These are phyloP conservation scores for Morinoia aosen DNA, from an alignment of 2,888 invertebrate genomes.

Conservation along the genomic window DNA sequence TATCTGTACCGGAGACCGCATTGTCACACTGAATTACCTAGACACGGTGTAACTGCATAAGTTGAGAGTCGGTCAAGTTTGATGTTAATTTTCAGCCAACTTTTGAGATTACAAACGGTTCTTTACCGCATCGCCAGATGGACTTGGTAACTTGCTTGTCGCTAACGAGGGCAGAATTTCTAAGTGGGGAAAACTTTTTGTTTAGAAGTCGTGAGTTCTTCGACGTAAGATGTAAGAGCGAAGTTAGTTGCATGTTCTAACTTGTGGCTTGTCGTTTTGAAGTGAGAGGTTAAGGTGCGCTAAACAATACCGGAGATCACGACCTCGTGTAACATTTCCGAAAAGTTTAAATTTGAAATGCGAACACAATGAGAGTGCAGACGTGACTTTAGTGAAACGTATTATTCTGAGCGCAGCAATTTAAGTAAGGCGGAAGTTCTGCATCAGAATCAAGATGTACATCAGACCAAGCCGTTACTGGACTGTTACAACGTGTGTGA, in stretches of 20 bases:
- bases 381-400: background rate
- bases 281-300: background rate
- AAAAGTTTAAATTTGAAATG: background rate
- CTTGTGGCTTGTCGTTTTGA: background rate
- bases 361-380: background rate
- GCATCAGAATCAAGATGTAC: background rate
- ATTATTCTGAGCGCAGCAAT: background rate
- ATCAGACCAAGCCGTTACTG: too few species aligned
- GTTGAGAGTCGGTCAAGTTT: background rate
- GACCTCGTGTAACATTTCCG: background rate
- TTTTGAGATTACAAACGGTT: background rate
- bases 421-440: background rate
- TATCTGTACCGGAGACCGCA: background rate
- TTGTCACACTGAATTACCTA: background rate
- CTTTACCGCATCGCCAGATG: background rate
- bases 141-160: background rate
- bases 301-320: background rate
- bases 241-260: background rate
- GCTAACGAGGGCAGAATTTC: constrained; percentile 10
- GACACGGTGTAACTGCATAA: background rate
- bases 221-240: background rate
- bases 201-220: background rate
- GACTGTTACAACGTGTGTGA: too few species aligned
- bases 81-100: background rate
- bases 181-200: background rate